These are phyloP conservation scores for Popillia japonica DNA, from an alignment of 1,140 invertebrate genomes.

Conservation along the genomic window DNA sequence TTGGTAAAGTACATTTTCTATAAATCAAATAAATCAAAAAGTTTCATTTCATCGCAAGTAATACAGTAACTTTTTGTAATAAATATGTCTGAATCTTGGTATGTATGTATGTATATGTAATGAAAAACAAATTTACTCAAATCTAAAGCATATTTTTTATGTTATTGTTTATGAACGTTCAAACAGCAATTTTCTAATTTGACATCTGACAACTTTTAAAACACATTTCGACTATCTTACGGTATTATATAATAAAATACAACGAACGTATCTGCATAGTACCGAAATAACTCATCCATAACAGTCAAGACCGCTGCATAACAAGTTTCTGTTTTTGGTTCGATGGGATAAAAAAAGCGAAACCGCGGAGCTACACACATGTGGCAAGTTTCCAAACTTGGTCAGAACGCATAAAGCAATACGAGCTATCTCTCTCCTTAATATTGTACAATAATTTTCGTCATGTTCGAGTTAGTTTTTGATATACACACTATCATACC, in stretches of 20 bases:
- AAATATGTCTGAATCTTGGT: no score
- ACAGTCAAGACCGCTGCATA: conserved; percentile 21
- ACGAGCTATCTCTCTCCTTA: neutral
- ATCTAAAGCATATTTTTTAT: no score
- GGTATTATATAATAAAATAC: conserved; percentile 2
- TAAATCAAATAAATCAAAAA: no score
- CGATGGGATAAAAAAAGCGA: neutral
- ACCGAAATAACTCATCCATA: conserved; percentile 26
- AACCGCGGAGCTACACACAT: conserved; percentile 9
- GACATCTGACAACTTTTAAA: neutral
- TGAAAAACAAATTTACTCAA: no score
- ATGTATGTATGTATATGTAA: no score
- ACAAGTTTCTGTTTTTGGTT: conserved; percentile 28
- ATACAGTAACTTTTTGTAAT: no score
- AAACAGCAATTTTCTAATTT: neutral
- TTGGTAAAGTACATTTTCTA: no score
- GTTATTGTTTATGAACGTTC: no score
- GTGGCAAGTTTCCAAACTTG: conserved; percentile 33
- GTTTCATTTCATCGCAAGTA: no score
- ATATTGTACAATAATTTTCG: neutral
- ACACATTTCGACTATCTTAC: neutral
- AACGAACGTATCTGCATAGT: neutral
- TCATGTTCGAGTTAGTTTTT: conserved; percentile 9
- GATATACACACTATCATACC: conserved; percentile 8
- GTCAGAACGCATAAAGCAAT: conserved; percentile 9